phyloP scores from a whole-genome alignment of 2,888 invertebrate genomes.

The Zele albiditarsus region DNA sequence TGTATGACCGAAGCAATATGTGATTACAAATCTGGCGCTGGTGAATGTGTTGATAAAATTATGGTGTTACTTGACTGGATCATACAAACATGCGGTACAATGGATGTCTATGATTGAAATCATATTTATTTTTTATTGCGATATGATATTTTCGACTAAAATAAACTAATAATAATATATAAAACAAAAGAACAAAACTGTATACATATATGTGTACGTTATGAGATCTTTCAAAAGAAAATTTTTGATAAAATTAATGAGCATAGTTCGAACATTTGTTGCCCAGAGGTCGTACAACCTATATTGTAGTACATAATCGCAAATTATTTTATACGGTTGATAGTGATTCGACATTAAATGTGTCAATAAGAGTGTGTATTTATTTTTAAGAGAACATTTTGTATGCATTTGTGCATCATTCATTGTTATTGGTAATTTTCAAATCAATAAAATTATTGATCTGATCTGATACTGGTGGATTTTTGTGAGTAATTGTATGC shows the following conservation, averaged over 20 bases:
- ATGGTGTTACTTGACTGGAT: constrained; percentile 66
- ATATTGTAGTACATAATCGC: neutral
- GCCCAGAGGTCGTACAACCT: neutral
- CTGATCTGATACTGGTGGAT: neutral
- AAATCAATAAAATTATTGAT: neutral
- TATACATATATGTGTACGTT: neutral
- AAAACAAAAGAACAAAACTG: neutral
- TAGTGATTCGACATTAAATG: neutral
- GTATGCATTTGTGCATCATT: neutral
- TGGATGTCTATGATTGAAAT: constrained; percentile 52
- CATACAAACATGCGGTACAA: constrained; percentile 62
- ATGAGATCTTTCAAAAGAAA: neutral
- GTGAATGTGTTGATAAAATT: constrained; percentile 62
- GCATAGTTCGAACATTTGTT: neutral
- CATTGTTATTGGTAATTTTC: neutral
- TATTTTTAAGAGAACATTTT: neutral
- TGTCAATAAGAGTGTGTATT: neutral
- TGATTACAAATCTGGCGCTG: constrained; percentile 55
- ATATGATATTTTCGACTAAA: neutral
- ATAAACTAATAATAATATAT: neutral
- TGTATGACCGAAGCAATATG: constrained; percentile 63
- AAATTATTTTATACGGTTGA: neutral
- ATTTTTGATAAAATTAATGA: neutral
- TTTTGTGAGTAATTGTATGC: neutral
- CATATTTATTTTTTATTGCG: neutral